A percentile compares a stretch with the other conserved stretches of the same genome.
Evolutionary conservation across 2,797 vertebrate species (phyloP).

Genomic region (Propithecus deckenii): DNA sequence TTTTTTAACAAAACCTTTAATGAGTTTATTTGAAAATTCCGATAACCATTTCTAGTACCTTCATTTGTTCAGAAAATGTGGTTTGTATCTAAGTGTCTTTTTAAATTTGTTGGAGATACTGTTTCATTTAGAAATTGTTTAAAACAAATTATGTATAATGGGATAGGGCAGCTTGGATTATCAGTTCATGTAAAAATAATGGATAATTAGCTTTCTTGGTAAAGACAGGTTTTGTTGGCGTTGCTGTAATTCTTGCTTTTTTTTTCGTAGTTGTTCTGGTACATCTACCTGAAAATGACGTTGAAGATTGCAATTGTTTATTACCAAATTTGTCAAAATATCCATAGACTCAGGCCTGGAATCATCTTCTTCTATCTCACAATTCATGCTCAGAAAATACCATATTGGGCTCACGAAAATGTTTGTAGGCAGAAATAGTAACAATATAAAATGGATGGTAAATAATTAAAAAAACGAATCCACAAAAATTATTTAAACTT

Average conservation of each 20-base stretch:
- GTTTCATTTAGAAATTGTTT: background rate
- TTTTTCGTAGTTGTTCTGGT: background rate
- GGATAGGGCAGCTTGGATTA: background rate
- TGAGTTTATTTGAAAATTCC: background rate
- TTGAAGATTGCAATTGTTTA: background rate
- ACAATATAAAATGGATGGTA: background rate
- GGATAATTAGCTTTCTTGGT: background rate
- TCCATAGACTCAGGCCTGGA: background rate
- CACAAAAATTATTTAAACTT: background rate
- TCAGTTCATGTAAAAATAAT: background rate
- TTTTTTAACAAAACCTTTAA: background rate
- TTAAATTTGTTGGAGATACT: background rate
- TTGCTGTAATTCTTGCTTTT: background rate
- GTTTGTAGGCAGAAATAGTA: background rate
- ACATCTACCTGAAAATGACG: background rate
- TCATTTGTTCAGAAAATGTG: background rate
- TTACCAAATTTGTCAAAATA: background rate
- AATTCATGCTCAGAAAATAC: background rate
- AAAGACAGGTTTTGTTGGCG: background rate
- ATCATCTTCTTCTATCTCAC: background rate
- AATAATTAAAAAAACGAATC: background rate
- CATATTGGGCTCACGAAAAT: background rate
- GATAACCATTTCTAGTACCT: background rate
- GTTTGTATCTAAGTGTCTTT: background rate
- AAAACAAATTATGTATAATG: background rate